A percentile compares a stretch with the other conserved stretches of the same genome.
Evolutionary conservation across 2,113 vertebrate species (phyloP).

Genomic region (Seriola quinqueradiata): DNA sequence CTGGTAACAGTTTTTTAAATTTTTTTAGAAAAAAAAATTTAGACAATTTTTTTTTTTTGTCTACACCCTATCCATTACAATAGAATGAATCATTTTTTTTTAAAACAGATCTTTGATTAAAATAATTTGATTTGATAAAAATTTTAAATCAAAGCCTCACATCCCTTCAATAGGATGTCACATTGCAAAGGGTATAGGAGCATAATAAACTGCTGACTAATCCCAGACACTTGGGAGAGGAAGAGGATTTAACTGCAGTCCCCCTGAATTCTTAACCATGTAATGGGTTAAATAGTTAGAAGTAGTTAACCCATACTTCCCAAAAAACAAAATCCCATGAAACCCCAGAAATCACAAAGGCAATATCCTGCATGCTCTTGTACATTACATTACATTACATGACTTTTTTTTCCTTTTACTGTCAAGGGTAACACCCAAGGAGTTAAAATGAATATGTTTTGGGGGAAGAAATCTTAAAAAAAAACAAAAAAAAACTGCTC

Average conservation of each 20-base stretch:
- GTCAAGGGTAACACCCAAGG: not conserved
- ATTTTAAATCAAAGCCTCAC: not conserved
- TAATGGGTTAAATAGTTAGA: slow-evolving; percentile 6
- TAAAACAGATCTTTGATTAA: not conserved
- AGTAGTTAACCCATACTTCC: not conserved
- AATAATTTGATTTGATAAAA: not conserved
- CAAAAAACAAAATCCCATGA: not conserved
- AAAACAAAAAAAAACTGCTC: not conserved
- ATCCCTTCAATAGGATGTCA: slow-evolving; percentile 15
- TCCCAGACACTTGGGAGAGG: slow-evolving; percentile 37
- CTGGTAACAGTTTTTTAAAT: not conserved
- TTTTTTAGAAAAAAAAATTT: too few species aligned
- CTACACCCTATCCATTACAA: not conserved
- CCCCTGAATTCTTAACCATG: slow-evolving; percentile 25
- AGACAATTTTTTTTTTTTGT: not conserved
- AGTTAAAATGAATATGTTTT: not conserved
- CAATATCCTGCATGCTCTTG: not conserved
- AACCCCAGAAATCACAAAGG: not conserved
- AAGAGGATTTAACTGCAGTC: slow-evolving; percentile 41
- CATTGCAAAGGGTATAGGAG: slow-evolving; percentile 20
- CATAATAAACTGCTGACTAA: slow-evolving; percentile 67
- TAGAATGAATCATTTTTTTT: not conserved
- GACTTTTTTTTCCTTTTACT: not conserved
- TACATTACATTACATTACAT: not conserved
- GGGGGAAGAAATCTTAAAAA: not conserved